A percentile compares a stretch with the other conserved stretches of the same genome.
Evolutionary conservation across 2,888 invertebrate species (phyloP).

Genomic region (Eueremaeus valkanovi): DNA sequence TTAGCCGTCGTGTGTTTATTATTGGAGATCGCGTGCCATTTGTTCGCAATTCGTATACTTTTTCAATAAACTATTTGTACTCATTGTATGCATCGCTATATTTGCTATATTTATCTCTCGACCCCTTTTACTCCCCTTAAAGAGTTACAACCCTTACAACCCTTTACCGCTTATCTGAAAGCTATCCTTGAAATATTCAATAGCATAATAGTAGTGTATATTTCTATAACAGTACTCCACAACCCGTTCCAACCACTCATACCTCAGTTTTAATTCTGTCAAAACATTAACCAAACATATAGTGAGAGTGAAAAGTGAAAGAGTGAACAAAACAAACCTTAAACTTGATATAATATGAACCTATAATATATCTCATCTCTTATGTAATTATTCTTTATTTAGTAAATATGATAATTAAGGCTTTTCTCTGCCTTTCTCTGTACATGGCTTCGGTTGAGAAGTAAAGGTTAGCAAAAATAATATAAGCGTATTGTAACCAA

Average conservation of each 20-base stretch:
- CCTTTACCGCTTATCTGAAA: slow-evolving; percentile 14
- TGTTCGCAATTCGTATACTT: slow-evolving; percentile 23
- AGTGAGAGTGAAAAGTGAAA: slow-evolving; percentile 8
- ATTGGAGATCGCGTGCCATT: slow-evolving; percentile 27
- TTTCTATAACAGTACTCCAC: slow-evolving; percentile 5
- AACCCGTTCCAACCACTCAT: slow-evolving; percentile 24
- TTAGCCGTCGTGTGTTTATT: neutral
- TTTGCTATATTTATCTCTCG: slow-evolving; percentile 12
- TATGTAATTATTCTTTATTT: slow-evolving; percentile 13
- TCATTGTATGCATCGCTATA: neutral
- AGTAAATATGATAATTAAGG: slow-evolving; percentile 3
- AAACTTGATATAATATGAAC: neutral
- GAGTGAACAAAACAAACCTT: neutral
- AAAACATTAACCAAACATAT: neutral
- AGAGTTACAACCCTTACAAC: slow-evolving; percentile 7
- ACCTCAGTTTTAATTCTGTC: neutral
- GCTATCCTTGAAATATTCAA: slow-evolving; percentile 1
- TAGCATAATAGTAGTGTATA: neutral
- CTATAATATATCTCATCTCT: slow-evolving; percentile 2
- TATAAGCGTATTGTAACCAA: neutral
- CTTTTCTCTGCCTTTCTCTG: neutral
- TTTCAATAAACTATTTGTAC: slow-evolving; percentile 19
- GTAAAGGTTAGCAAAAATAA: neutral
- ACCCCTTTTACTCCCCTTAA: slow-evolving; percentile 10
- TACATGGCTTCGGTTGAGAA: neutral